phyloP scores from a whole-genome alignment of 1,140 invertebrate species.

The Meloidogyne chitwoodi region DNA sequence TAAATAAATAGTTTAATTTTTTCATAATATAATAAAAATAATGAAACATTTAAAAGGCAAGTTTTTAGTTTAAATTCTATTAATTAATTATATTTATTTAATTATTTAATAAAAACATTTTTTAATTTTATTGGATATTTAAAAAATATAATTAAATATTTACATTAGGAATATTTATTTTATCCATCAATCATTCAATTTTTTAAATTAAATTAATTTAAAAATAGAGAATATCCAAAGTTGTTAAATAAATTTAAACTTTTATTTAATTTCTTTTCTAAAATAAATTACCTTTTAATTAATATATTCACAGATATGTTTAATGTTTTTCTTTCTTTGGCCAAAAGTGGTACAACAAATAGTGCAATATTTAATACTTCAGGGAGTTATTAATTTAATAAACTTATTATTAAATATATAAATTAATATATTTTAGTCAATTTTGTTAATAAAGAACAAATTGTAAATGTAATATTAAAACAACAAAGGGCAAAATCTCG shows the following conservation, averaged over 20 bases:
- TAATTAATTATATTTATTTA: too few species aligned
- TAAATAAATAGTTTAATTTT: too few species aligned
- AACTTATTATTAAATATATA: background rate
- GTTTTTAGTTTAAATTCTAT: too few species aligned
- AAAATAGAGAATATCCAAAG: background rate
- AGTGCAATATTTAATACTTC: background rate
- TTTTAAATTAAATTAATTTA: background rate
- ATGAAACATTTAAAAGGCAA: background rate
- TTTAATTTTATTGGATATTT: too few species aligned
- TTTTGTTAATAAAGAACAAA: conserved; percentile 5
- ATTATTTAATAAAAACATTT: too few species aligned
- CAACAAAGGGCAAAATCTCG: conserved; percentile 7
- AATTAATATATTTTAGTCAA: background rate
- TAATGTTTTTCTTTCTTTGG: conserved; percentile 17
- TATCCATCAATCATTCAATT: background rate
- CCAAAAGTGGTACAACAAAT: conserved; percentile 1
- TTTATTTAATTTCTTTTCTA: too few species aligned
- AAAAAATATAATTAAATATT: too few species aligned
- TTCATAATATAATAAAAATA: background rate
- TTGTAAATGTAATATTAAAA: conserved; percentile 1
- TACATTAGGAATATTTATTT: too few species aligned
- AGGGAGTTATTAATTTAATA: background rate
- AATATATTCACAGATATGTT: too few species aligned
- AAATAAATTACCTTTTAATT: too few species aligned
- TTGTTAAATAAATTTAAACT: background rate